Evolutionary conservation across 2,888 invertebrate species (phyloP).

Genomic region (Gari tellinella): DNA sequence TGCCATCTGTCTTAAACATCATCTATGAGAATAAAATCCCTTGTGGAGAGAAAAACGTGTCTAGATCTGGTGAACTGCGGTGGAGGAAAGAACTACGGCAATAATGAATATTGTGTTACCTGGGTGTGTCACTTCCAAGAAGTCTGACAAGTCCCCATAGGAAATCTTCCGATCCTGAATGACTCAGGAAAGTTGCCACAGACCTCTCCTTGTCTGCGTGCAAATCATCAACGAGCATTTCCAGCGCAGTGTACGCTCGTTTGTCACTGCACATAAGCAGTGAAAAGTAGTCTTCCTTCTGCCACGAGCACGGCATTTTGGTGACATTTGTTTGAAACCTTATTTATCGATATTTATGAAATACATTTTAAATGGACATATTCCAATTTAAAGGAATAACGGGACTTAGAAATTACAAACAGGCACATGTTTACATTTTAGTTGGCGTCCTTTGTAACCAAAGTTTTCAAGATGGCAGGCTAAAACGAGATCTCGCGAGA

Average conservation of each 20-base stretch:
- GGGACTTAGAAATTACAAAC: neutral
- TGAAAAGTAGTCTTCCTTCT: conserved; percentile 79
- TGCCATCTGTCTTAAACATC: too few relatives aligned
- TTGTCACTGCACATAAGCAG: conserved; percentile 76
- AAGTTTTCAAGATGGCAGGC: conserved; percentile 57
- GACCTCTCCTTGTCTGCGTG: conserved; percentile 82
- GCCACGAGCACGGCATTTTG: conserved; percentile 79
- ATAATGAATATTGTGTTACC: too few relatives aligned
- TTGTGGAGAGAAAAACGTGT: too few relatives aligned
- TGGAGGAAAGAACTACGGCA: too few relatives aligned
- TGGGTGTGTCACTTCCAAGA: conserved; percentile 79
- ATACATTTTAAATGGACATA: neutral
- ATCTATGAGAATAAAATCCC: too few relatives aligned
- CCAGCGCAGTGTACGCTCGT: conserved; percentile 77
- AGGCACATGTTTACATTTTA: conserved; percentile 58
- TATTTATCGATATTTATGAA: neutral
- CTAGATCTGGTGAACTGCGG: too few relatives aligned
- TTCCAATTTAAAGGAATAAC: neutral
- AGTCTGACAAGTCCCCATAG: conserved; percentile 81
- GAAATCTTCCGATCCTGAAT: conserved; percentile 83
- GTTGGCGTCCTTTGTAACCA: conserved; percentile 64
- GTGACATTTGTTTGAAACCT: neutral
- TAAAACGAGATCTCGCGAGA: conserved; percentile 50
- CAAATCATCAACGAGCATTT: conserved; percentile 83
- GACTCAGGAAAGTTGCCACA: conserved; percentile 79